Conservation (phyloP, 2,797 vertebrate genomes). For the Danio choprae region DNA sequence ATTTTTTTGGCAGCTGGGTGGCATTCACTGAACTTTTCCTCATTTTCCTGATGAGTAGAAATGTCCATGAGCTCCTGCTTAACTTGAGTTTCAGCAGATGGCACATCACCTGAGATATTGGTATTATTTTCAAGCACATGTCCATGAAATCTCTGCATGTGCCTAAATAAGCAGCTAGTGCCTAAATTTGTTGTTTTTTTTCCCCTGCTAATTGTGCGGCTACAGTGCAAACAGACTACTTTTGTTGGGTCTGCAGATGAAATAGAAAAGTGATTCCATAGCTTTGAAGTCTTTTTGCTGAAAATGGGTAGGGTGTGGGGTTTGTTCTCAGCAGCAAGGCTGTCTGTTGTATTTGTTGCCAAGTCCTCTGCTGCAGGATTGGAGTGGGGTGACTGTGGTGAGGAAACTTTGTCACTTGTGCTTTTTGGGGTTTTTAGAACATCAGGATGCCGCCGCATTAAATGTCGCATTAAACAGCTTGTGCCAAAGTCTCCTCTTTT, state of each 20-base stretch:
- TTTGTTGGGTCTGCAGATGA: conserved; percentile 94
- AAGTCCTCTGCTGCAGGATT: conserved; percentile 81
- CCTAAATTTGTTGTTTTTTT: conserved; percentile 98
- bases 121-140: conserved; percentile 86
- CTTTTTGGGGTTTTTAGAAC: conserved; percentile 89
- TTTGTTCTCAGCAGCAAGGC: conserved; percentile 78
- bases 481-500: conserved; percentile 94
- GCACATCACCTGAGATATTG: conserved; percentile 82
- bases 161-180: conserved; percentile 95
- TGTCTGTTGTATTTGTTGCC: conserved; percentile 80
- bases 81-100: conserved; percentile 77
- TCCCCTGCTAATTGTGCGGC: conserved; percentile 95
- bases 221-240: conserved; percentile 97
- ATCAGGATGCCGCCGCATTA: conserved; percentile 90
- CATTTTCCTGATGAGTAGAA: conserved; percentile 81
- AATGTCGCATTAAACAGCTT: conserved; percentile 94
- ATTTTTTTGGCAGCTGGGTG: conserved; percentile 98
- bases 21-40: conserved; percentile 87
- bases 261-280: conserved; percentile 98
- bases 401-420: conserved; percentile 79
- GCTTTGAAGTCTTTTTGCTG: conserved; percentile 98
- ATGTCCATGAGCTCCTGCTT: conserved; percentile 81
- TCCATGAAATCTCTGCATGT: conserved; percentile 94
- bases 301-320: conserved; percentile 81
- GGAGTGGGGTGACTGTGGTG: conserved; percentile 84